phyloP scores from a whole-genome alignment of 2,113 vertebrate genomes.

The Antennarius striatus region DNA sequence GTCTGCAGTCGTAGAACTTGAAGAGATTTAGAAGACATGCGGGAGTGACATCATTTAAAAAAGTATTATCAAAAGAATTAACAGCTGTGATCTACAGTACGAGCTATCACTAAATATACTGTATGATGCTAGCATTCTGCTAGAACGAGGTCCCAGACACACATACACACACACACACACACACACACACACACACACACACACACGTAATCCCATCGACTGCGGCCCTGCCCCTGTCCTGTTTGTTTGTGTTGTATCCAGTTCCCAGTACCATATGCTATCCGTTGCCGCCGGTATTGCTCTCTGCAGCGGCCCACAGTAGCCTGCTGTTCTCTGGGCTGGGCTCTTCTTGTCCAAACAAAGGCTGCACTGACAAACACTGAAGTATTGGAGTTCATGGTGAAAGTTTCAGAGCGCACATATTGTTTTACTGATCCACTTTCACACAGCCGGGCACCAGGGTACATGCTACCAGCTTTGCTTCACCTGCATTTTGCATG shows the following conservation, averaged over 20 bases:
- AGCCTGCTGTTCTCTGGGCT: conserved; percentile 69
- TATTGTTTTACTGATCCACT: conserved; percentile 51
- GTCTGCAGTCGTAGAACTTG: no score
- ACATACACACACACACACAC: no score
- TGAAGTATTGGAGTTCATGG: conserved; percentile 34
- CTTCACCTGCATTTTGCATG: no score
- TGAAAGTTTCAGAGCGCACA: conserved; percentile 42
- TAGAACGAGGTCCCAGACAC: no score
- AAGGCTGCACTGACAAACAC: conserved; percentile 59
- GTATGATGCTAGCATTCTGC: no score
- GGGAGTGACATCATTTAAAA: no score
- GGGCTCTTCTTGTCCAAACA: conserved; percentile 58
- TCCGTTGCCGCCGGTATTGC: conserved; percentile 47
- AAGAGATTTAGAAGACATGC: no score
- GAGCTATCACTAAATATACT: no score
- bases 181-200: not conserved
- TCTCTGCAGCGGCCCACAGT: conserved; percentile 54
- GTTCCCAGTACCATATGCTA: conserved; percentile 68
- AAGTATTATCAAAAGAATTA: no score
- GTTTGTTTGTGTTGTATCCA: conserved; percentile 70
- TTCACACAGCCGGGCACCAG: conserved; percentile 5
- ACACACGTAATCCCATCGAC: conserved; percentile 57
- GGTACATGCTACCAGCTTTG: not conserved
- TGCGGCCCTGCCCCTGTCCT: conserved; percentile 48
- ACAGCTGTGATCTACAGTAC: no score